Evolutionary conservation across 30 jellyfish, hydroid and myxozoan genomes (phyloP).

Genomic region (Turritopsis dohrnii): DNA sequence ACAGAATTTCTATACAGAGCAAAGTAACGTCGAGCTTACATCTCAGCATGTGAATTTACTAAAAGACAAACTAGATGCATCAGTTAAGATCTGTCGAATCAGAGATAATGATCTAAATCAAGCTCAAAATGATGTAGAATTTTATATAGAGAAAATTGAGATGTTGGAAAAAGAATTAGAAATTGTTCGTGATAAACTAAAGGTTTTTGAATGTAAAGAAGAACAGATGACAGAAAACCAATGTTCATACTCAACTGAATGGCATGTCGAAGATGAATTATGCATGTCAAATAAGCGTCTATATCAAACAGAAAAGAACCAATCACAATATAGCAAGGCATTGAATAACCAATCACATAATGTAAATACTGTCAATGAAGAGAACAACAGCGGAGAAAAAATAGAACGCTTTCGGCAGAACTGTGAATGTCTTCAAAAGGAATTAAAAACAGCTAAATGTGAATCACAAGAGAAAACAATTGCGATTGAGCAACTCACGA

Average conservation of each 20-base stretch:
- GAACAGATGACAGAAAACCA: neutral
- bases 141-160: neutral
- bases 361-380: neutral
- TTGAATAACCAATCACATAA: neutral
- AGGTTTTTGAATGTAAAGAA: neutral
- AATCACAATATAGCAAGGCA: neutral
- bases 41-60: neutral
- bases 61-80: neutral
- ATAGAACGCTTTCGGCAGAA: conserved; percentile 4
- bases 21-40: neutral
- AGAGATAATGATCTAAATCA: neutral
- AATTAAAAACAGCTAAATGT: neutral
- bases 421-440: neutral
- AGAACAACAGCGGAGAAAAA: neutral
- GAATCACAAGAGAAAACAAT: conserved; percentile 2
- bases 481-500: neutral
- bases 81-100: neutral
- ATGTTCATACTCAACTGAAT: neutral
- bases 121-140: neutral
- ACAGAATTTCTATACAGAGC: neutral
- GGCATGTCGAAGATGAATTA: neutral
- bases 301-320: conserved; percentile 6
- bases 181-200: neutral
- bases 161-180: neutral
- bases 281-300: neutral